Conservation (phyloP, 2,113 vertebrate species). For the Cyanoderma ruficeps region DNA sequence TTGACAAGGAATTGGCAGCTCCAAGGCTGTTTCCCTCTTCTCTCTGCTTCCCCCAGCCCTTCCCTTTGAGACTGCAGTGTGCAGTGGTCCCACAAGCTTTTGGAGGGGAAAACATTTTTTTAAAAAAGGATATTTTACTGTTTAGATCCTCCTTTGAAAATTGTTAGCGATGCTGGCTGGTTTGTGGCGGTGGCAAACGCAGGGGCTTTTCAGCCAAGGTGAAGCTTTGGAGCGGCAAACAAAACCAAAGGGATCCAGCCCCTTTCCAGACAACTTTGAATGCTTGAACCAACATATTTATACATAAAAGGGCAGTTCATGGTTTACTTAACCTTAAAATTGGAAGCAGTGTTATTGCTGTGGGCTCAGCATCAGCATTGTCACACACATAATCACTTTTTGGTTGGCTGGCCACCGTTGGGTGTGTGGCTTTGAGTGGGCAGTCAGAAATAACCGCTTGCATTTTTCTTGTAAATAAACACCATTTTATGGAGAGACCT, state of each 20-base stretch:
- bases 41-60: not conserved
- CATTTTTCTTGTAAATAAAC: not conserved
- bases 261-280: not conserved
- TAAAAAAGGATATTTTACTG: not conserved
- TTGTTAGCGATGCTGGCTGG: not conserved
- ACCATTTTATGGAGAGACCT: not conserved
- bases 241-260: not conserved
- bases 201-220: not conserved
- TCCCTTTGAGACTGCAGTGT: not conserved
- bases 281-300: not conserved
- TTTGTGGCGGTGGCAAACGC: not conserved
- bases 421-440: not conserved
- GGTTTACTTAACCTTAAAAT: conserved; percentile 32
- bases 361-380: not conserved
- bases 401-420: conserved; percentile 8
- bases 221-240: not conserved
- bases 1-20: conserved; percentile 17
- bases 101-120: not conserved
- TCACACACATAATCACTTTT: not conserved
- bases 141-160: not conserved
- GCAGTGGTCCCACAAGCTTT: not conserved
- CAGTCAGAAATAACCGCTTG: not conserved
- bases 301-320: not conserved
- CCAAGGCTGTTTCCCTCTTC: not conserved
- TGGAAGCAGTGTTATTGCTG: not conserved